Percentiles rank a stretch among this genome's conserved stretches.
phyloP scores from a whole-genome alignment of 2,888 invertebrate species.

The Nysson spinosus region DNA sequence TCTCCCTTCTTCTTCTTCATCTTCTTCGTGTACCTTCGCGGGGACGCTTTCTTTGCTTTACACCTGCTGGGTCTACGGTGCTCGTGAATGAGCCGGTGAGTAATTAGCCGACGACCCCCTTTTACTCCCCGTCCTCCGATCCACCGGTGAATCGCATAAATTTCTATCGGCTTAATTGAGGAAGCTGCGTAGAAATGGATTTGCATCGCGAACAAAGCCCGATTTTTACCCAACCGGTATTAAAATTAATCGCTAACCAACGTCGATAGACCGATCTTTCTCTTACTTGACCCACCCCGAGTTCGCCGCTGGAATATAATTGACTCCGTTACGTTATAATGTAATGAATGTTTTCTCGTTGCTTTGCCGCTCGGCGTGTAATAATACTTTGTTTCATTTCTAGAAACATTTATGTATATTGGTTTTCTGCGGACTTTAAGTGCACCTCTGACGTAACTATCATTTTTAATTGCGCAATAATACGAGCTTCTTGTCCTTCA shows the following conservation, averaged over 20 bases:
- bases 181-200: slow-evolving; percentile 43
- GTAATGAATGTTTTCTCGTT: too few relatives aligned
- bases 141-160: slow-evolving; percentile 39
- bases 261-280: too few relatives aligned
- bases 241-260: slow-evolving; percentile 39
- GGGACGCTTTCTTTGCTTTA: not conserved
- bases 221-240: slow-evolving; percentile 2
- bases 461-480: too few relatives aligned
- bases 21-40: not conserved
- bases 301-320: too few relatives aligned
- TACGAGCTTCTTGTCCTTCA: too few relatives aligned
- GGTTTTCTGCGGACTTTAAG: too few relatives aligned
- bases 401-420: too few relatives aligned
- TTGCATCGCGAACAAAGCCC: slow-evolving; percentile 29
- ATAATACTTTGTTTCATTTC: too few relatives aligned
- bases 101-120: slow-evolving; percentile 37
- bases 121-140: slow-evolving; percentile 25
- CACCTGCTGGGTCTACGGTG: not conserved
- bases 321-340: too few relatives aligned
- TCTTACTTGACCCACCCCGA: too few relatives aligned
- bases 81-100: slow-evolving; percentile 40
- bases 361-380: too few relatives aligned
- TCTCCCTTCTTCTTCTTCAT: not conserved
- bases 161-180: slow-evolving; percentile 50
- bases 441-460: too few relatives aligned